Conservation (phyloP, 2,113 vertebrate species). For the Dipodomys spectabilis region DNA sequence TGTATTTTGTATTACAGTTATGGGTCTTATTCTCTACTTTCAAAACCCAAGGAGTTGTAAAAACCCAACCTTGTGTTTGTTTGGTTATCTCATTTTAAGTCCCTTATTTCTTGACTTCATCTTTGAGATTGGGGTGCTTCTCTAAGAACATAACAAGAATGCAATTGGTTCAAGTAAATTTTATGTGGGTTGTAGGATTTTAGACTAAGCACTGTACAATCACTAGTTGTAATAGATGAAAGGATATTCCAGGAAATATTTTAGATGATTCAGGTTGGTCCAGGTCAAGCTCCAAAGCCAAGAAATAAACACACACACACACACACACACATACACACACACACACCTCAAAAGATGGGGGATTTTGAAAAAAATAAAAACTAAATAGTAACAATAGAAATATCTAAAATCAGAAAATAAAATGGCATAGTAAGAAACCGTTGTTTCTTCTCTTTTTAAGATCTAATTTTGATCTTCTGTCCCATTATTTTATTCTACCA, state of each 20-base stretch:
- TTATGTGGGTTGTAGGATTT: neutral
- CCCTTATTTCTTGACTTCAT: no score
- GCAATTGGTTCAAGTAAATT: neutral
- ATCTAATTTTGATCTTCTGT: neutral
- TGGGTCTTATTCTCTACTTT: neutral
- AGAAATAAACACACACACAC: neutral
- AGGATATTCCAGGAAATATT: neutral
- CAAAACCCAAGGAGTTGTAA: neutral
- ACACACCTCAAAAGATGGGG: no score
- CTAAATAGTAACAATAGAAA: neutral
- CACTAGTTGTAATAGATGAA: neutral
- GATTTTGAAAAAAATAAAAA: neutral
- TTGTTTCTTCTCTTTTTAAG: neutral
- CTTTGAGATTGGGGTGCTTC: neutral
- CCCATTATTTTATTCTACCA: neutral
- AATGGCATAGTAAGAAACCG: neutral
- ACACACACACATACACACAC: no score
- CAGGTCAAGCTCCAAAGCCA: neutral
- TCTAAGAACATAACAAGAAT: neutral
- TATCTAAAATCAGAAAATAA: neutral
- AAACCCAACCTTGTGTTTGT: neutral
- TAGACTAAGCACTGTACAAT: no score
- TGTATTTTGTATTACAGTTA: neutral
- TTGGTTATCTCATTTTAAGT: constrained; percentile 11
- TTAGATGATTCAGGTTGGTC: neutral